Evolutionary conservation across 2,797 vertebrate genomes (phyloP).

Genomic region (Oreortyx pictus): DNA sequence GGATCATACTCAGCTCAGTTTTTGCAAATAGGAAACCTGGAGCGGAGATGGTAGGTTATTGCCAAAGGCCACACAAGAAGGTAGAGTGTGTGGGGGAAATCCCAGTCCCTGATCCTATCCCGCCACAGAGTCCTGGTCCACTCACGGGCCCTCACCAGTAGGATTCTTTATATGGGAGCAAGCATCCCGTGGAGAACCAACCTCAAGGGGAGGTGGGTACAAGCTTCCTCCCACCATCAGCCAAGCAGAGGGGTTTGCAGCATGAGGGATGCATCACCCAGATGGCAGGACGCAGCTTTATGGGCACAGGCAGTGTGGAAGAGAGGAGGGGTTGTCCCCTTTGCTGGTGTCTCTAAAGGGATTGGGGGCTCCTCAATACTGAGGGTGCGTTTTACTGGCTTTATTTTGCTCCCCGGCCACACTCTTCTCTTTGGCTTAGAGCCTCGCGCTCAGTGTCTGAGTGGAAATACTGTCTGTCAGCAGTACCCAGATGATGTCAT

Average conservation of each 20-base stretch:
- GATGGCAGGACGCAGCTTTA: neutral
- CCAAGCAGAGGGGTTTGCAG: neutral
- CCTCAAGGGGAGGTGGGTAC: neutral
- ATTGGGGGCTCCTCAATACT: neutral
- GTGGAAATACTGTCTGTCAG: conserved; percentile 14
- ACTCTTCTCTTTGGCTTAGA: neutral
- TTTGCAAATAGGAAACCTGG: conserved; percentile 1
- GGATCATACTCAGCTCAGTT: neutral
- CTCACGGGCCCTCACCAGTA: neutral
- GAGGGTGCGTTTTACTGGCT: neutral
- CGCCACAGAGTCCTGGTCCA: neutral
- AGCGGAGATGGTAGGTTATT: neutral
- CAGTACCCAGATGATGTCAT: conserved; percentile 61
- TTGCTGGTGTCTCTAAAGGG: neutral
- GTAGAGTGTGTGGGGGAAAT: rapidly evolving
- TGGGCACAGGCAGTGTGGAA: neutral
- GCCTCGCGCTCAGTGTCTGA: neutral
- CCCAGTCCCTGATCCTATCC: neutral
- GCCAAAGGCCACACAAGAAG: conserved; percentile 34
- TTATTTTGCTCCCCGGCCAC: neutral
- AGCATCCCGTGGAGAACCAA: neutral
- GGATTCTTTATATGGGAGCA: neutral
- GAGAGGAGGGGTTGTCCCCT: neutral
- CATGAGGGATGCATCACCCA: neutral
- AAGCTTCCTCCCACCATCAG: neutral